These are phyloP conservation scores for Sitophilus oryzae DNA, from an alignment of 1,140 invertebrate genomes.

Conservation along the genomic window DNA sequence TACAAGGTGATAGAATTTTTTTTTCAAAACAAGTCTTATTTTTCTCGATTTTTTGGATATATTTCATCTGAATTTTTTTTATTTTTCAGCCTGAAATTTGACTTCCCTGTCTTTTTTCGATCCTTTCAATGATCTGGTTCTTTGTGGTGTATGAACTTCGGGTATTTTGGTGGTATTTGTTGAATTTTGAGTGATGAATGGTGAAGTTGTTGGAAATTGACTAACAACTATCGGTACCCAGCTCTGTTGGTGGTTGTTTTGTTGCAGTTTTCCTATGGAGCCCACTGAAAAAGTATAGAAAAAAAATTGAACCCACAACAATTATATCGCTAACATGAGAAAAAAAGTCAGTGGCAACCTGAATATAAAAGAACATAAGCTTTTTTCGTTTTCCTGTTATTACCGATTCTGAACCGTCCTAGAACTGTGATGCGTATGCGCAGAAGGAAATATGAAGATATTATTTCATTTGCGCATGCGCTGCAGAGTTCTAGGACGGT, in stretches of 20 bases:
- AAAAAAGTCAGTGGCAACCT: too few species aligned
- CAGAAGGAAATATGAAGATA: too few species aligned
- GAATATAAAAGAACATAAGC: too few species aligned
- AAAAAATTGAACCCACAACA: too few species aligned
- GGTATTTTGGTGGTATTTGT: slow-evolving; percentile 31
- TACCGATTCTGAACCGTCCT: too few species aligned
- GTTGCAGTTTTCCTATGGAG: slow-evolving; percentile 34
- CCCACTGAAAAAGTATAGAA: slow-evolving; percentile 33
- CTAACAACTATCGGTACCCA: slow-evolving; percentile 48
- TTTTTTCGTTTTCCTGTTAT: too few species aligned
- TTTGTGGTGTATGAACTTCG: slow-evolving; percentile 30
- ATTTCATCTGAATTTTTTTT: slow-evolving; percentile 3
- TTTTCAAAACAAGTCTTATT: too few species aligned
- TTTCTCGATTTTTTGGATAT: not conserved
- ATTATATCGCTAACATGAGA: too few species aligned
- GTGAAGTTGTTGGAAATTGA: slow-evolving; percentile 46
- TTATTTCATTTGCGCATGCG: too few species aligned
- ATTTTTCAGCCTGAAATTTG: slow-evolving; percentile 35
- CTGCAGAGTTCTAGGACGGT: too few species aligned
- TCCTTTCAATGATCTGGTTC: slow-evolving; percentile 29
- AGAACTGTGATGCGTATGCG: too few species aligned
- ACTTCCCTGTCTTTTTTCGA: slow-evolving; percentile 35
- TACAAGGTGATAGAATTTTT: not conserved
- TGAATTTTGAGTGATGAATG: slow-evolving; percentile 39
- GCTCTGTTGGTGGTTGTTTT: slow-evolving; percentile 29